Base-by-base conservation (phyloP, 2,113 vertebrate genomes). In the Talpa occidentalis region DNA sequence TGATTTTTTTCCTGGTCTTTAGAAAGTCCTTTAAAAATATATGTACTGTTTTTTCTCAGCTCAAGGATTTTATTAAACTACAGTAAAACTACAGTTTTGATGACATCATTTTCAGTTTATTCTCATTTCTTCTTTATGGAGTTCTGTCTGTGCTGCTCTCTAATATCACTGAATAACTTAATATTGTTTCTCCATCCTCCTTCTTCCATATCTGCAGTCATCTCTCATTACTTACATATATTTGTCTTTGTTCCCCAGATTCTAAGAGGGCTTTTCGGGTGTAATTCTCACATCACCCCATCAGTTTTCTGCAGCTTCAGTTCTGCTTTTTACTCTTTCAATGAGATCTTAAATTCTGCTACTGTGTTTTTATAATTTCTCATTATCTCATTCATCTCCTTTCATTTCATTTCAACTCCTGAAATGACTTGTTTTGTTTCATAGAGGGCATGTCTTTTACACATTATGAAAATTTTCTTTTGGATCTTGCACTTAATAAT, bases 351-450 rank as follows among this genome's bases (percentile, higher is more conserved):
- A 64, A 56, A 64, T 66, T 66, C 26, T 69, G 37, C 10, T 62
- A 10, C n/a, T 62, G 8, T 40, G 4, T 72, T 76, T 88, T 82
- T 24, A 54, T 14, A 90, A 14, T 52, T 77, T n/a, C 14, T 70
- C 5, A 21, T 72, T 60, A 15, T 86, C 19, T 66, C 47, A 17
- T 66, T 2, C 7, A 70, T 77, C 42, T 40, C 1, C 40, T 81
- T 92, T 81, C 6, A 59, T 66, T 40, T 56, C 28, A 32, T 64
- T 22, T 62, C 22, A 32, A 10, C 49, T 69, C 78, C 92, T 40
- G 69, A 67, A 60, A 44, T 84, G 42, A 83, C 35, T 37, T 80
- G 22, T n/a, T 87, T 94, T 88, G 30, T 24, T 92, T 86, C 24
- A n/a, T 47, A 30, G 44, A 44, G 35, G 47, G 67, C 16, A 19